Evolutionary conservation across 1,140 invertebrate genomes (phyloP).

Genomic region (Diorhabda sublineata): DNA sequence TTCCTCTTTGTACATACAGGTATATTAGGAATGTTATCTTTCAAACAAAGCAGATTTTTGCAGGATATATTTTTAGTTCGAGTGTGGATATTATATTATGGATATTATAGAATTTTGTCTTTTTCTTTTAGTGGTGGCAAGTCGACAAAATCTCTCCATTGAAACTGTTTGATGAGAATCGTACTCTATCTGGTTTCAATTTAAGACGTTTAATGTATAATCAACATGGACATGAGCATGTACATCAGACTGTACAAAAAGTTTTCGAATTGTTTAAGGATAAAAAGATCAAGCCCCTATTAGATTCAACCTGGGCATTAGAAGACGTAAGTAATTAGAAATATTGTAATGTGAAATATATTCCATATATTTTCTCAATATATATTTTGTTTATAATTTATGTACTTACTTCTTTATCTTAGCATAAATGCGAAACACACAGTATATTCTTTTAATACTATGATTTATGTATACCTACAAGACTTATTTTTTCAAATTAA

Average conservation of each 20-base stretch:
- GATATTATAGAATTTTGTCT: not conserved
- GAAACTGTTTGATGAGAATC: constrained; percentile 86
- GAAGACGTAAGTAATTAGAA: constrained; percentile 66
- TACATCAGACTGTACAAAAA: constrained; percentile 63
- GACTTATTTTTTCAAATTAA: too few relatives aligned
- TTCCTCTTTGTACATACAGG: too few relatives aligned
- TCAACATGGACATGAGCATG: constrained; percentile 68
- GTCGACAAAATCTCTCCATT: constrained; percentile 84
- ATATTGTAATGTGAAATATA: not conserved
- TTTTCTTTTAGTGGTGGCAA: constrained; percentile 76
- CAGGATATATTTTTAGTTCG: too few relatives aligned
- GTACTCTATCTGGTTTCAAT: constrained; percentile 77
- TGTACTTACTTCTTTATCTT: too few relatives aligned
- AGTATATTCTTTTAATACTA: too few relatives aligned
- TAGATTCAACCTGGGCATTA: constrained; percentile 82
- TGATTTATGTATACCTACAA: too few relatives aligned
- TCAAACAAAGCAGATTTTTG: too few relatives aligned
- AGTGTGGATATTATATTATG: too few relatives aligned
- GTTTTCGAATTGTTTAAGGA: constrained; percentile 73
- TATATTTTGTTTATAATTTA: too few relatives aligned
- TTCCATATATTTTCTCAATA: too few relatives aligned
- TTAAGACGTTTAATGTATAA: constrained; percentile 79
- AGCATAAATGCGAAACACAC: too few relatives aligned
- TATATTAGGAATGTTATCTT: too few relatives aligned
- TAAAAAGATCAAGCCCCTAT: constrained; percentile 72